Evolutionary conservation across 2,113 vertebrate genomes (phyloP).

Genomic region (Siniperca chuatsi): DNA sequence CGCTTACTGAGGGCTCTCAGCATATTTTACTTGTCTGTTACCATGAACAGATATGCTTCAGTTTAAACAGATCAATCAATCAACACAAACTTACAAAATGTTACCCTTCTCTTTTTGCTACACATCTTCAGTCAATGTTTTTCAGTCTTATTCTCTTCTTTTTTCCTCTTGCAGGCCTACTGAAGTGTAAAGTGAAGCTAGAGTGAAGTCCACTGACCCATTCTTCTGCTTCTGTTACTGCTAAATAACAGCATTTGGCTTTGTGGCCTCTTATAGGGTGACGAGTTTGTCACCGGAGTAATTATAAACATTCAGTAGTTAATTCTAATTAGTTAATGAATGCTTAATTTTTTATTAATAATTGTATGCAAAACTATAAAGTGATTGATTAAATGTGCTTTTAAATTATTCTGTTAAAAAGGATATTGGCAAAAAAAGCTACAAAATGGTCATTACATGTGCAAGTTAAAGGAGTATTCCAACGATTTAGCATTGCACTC

Average conservation of each 20-base stretch:
- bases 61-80: background rate
- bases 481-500: too few relatives aligned
- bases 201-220: background rate
- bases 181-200: background rate
- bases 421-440: too few relatives aligned
- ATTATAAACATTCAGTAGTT: too few relatives aligned
- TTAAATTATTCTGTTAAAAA: too few relatives aligned
- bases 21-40: background rate
- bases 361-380: too few relatives aligned
- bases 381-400: too few relatives aligned
- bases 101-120: background rate
- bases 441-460: too few relatives aligned
- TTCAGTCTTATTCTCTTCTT: background rate
- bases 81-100: background rate
- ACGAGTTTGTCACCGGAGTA: background rate
- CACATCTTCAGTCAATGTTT: background rate
- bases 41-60: background rate
- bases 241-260: background rate
- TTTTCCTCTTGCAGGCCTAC: background rate
- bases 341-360: too few relatives aligned
- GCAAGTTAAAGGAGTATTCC: too few relatives aligned
- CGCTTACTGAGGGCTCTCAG: slow-evolving; percentile 4
- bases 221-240: background rate
- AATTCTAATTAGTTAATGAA: too few relatives aligned
- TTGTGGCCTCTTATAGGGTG: background rate